Evolutionary conservation across 37 sponge, comb jelly and placozoan genomes (phyloP).

Genomic region (Aphrocallistes beatrix): DNA sequence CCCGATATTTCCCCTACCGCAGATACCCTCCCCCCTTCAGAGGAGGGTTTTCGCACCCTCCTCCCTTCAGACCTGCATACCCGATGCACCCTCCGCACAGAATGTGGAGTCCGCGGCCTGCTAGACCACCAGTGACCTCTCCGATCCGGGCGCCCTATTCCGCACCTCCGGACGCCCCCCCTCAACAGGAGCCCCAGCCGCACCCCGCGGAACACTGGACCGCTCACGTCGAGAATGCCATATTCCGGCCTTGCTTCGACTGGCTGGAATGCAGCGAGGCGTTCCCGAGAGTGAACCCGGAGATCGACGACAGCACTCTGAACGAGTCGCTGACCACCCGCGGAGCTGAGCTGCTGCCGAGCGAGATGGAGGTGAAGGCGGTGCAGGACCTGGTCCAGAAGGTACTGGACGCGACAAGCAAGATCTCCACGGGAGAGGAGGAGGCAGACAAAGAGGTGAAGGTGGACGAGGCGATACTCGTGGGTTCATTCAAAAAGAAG

Average conservation of each 20-base stretch:
- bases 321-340: not conserved
- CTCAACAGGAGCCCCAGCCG: not conserved
- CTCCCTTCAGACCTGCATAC: not conserved
- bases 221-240: not conserved
- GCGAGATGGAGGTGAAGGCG: not conserved
- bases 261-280: not conserved
- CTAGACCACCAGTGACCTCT: not conserved
- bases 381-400: not conserved
- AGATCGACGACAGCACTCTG: not conserved
- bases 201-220: not conserved
- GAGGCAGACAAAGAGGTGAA: not conserved
- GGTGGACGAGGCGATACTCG: not conserved
- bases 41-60: not conserved
- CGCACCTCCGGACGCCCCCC: not conserved
- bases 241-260: conserved; percentile 9
- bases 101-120: not conserved
- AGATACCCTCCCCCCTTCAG: not conserved
- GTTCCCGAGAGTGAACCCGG: not conserved
- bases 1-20: not conserved
- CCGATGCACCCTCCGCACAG: not conserved
- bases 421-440: not conserved
- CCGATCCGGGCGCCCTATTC: not conserved
- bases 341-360: not conserved
- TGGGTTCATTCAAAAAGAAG: not conserved
- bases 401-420: not conserved